Conservation (phyloP, 2,888 invertebrate genomes). For the Drosophila kanekoi region DNA sequence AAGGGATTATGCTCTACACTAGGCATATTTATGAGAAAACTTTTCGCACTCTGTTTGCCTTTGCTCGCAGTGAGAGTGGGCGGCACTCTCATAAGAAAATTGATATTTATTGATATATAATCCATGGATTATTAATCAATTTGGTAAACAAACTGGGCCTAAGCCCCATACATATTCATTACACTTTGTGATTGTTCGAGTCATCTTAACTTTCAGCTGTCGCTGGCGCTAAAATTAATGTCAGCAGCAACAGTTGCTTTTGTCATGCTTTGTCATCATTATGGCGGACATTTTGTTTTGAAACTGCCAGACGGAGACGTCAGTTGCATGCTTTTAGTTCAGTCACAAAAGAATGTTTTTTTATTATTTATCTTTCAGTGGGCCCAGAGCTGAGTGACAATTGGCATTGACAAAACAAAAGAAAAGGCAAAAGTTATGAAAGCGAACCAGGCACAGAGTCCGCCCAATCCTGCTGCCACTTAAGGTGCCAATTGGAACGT, state of each 20-base stretch:
- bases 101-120: conserved; percentile 46
- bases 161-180: conserved; percentile 32
- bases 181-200: conserved; percentile 17
- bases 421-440: conserved; percentile 19
- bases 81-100: conserved; percentile 15
- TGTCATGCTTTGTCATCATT: conserved; percentile 29
- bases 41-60: conserved; percentile 31
- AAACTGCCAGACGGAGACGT: conserved; percentile 20
- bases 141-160: conserved; percentile 26
- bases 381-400: conserved; percentile 29
- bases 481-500: conserved; percentile 47
- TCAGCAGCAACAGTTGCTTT: conserved; percentile 39
- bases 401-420: conserved; percentile 33
- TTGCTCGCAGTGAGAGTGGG: conserved; percentile 5
- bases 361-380: conserved; percentile 17
- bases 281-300: conserved; percentile 19
- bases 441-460: conserved; percentile 9
- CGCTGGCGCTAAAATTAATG: conserved; percentile 36
- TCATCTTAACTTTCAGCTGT: conserved; percentile 19
- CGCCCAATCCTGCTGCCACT: background rate
- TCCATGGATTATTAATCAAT: conserved; percentile 51
- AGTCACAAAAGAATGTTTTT: conserved; percentile 27
- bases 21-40: conserved; percentile 50
- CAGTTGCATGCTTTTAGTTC: conserved; percentile 22
- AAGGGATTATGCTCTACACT: conserved; percentile 35